Base-by-base conservation (phyloP, 2,797 vertebrate genomes). In the Tenualosa ilisha region DNA sequence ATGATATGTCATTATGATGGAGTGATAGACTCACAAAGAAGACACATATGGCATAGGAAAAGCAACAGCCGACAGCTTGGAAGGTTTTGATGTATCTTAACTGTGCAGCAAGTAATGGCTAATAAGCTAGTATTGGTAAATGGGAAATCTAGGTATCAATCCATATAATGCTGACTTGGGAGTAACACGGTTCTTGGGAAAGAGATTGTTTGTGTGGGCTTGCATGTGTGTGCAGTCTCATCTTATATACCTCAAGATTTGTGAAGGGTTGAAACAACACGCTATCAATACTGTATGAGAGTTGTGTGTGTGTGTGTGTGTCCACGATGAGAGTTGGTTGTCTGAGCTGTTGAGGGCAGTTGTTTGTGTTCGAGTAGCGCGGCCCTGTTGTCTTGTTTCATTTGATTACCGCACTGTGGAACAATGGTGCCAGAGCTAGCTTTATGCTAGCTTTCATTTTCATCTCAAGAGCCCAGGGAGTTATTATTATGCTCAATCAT, bases 381-480 rank as follows among this genome's bases (percentile, higher is more conserved):
- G 31, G 65, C 31, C 31, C 15, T 17, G 68, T 75, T 75, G 31
- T 75, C 5, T 40, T 20, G 68, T 75, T 75, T 15, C 2, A 17
- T 72, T 40, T 75, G 5, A 75, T 40, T 75, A 43, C 31, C 7
- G 37, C 26, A 40, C 9, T 75, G 68, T 40, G 24, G 68, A 4
- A 75, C 13, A 40, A 20, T 40, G 37, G 37, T 11, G 15, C 31
- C 37, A 40, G 68, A 40, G 68, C 68, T 75, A 40, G 68, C 68
- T 17, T 75, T 75, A 31, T 20, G 68, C 68, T 75, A 40, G 68
- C 68, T 17, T 75, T 75, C 31, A 75, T 75, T 40, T 75, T 31
- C 68, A 75, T 75, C 68, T 43, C 68, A 75, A 75, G 31, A 20
- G 68, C 65, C 26, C 2, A 15, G 12, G 6, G 31, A 75, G 37